Base-by-base conservation (phyloP, 1,140 invertebrate genomes). In the Conus ventricosus region DNA sequence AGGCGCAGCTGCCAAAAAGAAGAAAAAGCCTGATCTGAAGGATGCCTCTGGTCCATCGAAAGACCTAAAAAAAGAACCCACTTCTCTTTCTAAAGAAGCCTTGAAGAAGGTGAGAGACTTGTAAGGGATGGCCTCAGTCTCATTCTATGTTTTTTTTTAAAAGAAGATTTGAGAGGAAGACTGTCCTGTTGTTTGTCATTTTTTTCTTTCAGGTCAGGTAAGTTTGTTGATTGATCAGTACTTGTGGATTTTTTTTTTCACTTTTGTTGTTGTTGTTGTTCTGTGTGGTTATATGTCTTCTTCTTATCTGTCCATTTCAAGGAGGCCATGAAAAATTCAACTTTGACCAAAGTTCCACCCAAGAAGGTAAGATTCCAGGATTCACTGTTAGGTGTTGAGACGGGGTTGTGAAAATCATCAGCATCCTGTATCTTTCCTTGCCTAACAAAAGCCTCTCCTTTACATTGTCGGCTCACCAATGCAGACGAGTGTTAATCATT, bases 1-100 rank as follows among this genome's bases (percentile, higher is more conserved):
- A 53, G 87, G 85, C 20, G 89, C 87, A 23, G n/a, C 53, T 5
- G 8, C 23, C 27, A 78, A 85, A 13, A 89, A 89, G 25, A 89
- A 89, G 60, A 86, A 91, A 51, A 88, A 90, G 76, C 17, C 76
- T 84, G 88, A 91, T 15, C 2, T 76, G 4, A 90, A 90, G 57
- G 87, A 88, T 10, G 23, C 86, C n/a, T 54, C 81, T 54, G 83
- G 25, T 0, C 60, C 51, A 57, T 25, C 84, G 20, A 85, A 76
- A 54, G 84, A 85, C 4, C 51, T 75, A 0, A 85, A 75, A 54
- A 87, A 87, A 27, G 85, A 84, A 54, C 7, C 82, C 10, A 83
- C 51, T 11, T 27, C 76, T 78, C 76, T 78, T 11, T 13, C 81
- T 7, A 83, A 83, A 55, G 81, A 83, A 10, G 2, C 11, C 39